phyloP scores from a whole-genome alignment of 2,113 vertebrate species.

The Brevimyrus niger region DNA sequence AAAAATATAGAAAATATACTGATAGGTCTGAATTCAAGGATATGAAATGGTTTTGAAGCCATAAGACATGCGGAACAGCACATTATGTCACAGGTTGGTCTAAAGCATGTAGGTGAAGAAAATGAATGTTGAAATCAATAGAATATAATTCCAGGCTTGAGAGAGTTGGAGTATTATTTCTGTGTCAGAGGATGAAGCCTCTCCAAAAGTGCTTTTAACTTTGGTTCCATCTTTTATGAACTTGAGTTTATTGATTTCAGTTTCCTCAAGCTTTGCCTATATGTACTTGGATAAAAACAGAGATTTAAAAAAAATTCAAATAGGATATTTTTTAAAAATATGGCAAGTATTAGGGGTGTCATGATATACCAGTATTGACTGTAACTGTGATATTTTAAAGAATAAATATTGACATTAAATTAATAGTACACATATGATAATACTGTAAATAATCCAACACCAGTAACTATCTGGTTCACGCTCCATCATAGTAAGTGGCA shows the following conservation, averaged over 20 bases:
- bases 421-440: no score
- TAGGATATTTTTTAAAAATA: neutral
- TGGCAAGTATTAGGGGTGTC: neutral
- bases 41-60: neutral
- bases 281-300: neutral
- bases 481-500: no score
- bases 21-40: neutral
- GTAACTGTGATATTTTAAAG: neutral
- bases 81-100: neutral
- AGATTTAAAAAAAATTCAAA: slow-evolving; percentile 5
- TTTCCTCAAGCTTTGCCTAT: slow-evolving; percentile 5
- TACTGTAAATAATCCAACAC: no score
- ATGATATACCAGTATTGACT: neutral
- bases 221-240: neutral
- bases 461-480: no score
- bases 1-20: neutral
- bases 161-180: neutral
- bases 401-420: neutral
- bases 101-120: neutral
- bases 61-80: neutral
- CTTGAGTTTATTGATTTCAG: slow-evolving; percentile 7
- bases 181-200: neutral
- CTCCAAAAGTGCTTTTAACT: neutral
- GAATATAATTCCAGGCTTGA: neutral
- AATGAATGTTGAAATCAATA: neutral